Evolutionary conservation across 1,140 invertebrate genomes (phyloP).

Genomic region (Ceratitis capitata): DNA sequence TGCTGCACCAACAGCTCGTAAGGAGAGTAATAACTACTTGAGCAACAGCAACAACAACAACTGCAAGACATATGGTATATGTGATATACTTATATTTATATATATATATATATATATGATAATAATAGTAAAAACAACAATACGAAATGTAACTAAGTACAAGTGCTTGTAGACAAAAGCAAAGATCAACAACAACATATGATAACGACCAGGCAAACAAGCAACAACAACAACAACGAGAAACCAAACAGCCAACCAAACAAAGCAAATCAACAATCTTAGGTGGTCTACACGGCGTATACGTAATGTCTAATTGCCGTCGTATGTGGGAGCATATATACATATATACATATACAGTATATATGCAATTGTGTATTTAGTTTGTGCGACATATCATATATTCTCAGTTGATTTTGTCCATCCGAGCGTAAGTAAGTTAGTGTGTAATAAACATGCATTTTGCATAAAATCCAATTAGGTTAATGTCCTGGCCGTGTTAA

Average conservation of each 20-base stretch:
- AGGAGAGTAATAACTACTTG: neutral
- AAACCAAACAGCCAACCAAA: neutral
- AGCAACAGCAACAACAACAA: neutral
- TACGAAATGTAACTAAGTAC: neutral
- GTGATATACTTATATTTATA: too few species aligned
- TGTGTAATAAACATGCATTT: neutral
- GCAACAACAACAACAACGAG: too few species aligned
- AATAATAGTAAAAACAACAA: slow-evolving; percentile 31
- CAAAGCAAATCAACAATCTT: neutral
- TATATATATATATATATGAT: neutral
- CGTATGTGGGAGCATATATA: too few species aligned
- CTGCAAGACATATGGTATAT: too few species aligned
- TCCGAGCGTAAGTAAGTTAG: neutral
- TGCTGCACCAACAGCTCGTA: neutral
- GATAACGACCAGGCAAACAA: slow-evolving; percentile 24
- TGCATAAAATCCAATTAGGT: neutral
- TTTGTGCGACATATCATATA: too few species aligned
- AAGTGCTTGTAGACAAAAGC: neutral
- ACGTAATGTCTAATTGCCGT: neutral
- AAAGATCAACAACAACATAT: slow-evolving; percentile 27
- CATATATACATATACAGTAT: too few species aligned
- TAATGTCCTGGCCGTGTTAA: neutral
- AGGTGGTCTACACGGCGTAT: neutral
- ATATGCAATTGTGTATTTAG: too few species aligned
- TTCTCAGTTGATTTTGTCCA: too few species aligned